These are phyloP conservation scores for Epinephelus malabaricus DNA, from an alignment of 2,797 vertebrate genomes.

Conservation along the genomic window DNA sequence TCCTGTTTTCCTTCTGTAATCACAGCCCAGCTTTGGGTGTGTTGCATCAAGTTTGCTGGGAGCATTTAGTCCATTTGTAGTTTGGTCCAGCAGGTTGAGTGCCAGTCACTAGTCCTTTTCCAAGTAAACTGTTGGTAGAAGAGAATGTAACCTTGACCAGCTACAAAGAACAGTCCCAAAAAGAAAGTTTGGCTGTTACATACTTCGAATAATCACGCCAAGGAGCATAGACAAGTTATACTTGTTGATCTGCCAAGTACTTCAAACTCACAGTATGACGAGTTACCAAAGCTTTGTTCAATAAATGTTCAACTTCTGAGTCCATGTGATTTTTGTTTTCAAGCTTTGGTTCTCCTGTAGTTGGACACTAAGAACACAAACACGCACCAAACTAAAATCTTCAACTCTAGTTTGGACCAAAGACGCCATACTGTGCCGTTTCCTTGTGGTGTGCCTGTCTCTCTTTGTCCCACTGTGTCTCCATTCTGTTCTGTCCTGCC, in stretches of 20 bases:
- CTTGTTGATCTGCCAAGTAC: conserved; percentile 9
- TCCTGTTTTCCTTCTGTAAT: conserved; percentile 1
- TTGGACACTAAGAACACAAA: neutral
- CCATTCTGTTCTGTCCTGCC: neutral
- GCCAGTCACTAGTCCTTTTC: neutral
- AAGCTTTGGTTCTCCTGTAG: conserved; percentile 28
- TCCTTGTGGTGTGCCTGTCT: conserved; percentile 12
- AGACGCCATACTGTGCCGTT: neutral
- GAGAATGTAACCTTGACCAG: neutral
- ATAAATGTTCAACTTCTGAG: conserved; percentile 28
- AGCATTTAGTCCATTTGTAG: neutral
- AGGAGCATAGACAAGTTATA: conserved; percentile 1
- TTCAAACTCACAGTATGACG: conserved; percentile 7
- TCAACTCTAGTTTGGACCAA: conserved; percentile 22
- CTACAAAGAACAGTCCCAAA: neutral
- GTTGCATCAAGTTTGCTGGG: neutral
- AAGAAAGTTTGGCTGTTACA: neutral
- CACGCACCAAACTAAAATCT: conserved; percentile 18
- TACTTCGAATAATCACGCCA: neutral
- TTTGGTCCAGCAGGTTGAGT: neutral
- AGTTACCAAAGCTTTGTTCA: conserved; percentile 29
- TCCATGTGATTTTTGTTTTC: conserved; percentile 23
- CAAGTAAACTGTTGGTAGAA: neutral
- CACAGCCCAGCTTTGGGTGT: neutral
- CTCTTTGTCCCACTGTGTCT: conserved; percentile 34